phyloP scores from a whole-genome alignment of 2,888 invertebrate genomes.

The Nebria brevicollis region DNA sequence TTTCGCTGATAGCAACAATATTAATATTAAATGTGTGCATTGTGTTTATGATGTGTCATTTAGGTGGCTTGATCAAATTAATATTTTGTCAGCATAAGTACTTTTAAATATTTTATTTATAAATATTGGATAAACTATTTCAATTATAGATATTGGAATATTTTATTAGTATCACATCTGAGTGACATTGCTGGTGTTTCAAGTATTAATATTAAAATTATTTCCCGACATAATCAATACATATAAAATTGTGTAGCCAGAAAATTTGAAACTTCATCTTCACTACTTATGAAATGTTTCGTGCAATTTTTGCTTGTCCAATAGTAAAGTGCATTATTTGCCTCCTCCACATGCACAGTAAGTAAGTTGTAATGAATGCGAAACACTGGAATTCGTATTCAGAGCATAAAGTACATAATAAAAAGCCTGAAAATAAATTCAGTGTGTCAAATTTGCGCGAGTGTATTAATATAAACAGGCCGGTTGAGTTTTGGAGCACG shows the following conservation, averaged over 20 bases:
- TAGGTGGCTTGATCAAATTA: constrained; percentile 11
- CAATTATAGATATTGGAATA: not conserved
- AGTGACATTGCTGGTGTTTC: not conserved
- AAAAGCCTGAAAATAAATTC: constrained; percentile 44
- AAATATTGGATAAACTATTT: not conserved
- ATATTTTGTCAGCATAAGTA: constrained; percentile 3
- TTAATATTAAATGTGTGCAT: constrained; percentile 15
- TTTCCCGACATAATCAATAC: not conserved
- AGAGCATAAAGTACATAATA: constrained; percentile 43
- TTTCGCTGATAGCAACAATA: not conserved
- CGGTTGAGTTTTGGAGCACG: constrained; percentile 39
- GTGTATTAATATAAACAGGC: constrained; percentile 46
- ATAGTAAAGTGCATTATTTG: too few relatives aligned
- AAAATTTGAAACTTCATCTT: too few relatives aligned
- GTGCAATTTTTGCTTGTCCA: too few relatives aligned
- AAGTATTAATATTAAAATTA: not conserved
- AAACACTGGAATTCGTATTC: constrained; percentile 44
- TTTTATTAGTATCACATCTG: not conserved
- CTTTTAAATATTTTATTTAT: not conserved
- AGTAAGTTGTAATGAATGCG: constrained; percentile 41
- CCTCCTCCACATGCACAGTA: not conserved
- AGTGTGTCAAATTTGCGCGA: constrained; percentile 44
- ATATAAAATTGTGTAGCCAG: too few relatives aligned
- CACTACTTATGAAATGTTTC: too few relatives aligned
- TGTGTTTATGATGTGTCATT: constrained; percentile 21